phyloP scores from a whole-genome alignment of 2,113 vertebrate species.

The Peucedramus taeniatus region DNA sequence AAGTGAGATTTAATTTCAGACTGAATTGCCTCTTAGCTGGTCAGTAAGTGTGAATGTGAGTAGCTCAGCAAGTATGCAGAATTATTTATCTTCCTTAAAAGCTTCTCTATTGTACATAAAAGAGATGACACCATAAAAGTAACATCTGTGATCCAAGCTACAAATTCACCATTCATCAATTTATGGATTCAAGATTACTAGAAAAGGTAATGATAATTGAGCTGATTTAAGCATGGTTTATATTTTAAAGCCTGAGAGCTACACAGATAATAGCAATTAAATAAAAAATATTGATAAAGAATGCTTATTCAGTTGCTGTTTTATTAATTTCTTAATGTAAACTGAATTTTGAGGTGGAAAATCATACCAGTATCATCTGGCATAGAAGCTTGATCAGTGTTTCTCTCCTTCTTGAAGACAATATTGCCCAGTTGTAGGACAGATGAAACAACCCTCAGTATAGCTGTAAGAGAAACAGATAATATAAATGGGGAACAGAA shows the following conservation, averaged over 20 bases:
- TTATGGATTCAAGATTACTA: not conserved
- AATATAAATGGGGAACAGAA: not conserved
- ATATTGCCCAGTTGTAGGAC: conserved; percentile 94
- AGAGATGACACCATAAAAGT: not conserved
- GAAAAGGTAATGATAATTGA: not conserved
- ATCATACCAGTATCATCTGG: conserved; percentile 90
- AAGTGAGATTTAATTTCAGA: not conserved
- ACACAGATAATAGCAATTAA: not conserved
- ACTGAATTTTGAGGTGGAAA: not conserved
- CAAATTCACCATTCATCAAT: not conserved
- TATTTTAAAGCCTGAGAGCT: not conserved
- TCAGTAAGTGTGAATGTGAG: not conserved
- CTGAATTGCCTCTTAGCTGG: not conserved
- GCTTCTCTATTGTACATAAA: not conserved
- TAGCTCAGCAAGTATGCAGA: not conserved
- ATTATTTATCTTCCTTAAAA: not conserved
- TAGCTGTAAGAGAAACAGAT: conserved; percentile 71
- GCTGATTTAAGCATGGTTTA: not conserved
- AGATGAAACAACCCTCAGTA: conserved; percentile 89
- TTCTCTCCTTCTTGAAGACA: conserved; percentile 93
- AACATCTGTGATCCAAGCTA: not conserved
- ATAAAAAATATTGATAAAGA: not conserved
- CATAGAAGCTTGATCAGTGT: conserved; percentile 94
- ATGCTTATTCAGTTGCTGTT: not conserved
- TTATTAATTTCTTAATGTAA: not conserved